Evolutionary conservation across 1,140 invertebrate species (phyloP), one percentile per base, ranked within the genome.

Genomic region (Drosophila simulans): DNA sequence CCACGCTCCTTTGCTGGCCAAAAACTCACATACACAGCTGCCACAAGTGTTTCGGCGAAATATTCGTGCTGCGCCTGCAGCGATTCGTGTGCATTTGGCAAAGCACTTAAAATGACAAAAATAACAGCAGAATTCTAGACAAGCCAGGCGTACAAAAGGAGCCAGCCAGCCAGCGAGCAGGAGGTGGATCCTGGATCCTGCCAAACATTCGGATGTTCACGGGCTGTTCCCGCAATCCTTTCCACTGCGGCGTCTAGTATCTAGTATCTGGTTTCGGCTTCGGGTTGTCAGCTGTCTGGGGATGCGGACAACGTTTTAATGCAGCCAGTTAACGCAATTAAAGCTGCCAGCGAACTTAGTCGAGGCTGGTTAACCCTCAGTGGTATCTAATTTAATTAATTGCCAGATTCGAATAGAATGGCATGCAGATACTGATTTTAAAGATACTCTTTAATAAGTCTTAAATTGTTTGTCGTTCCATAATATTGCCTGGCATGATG

Each of bases 41-140:
- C 73, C 55, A 57, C 65, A 70, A 72, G 54, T 55, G 48, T 71
- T 58, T 64, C 43, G 7, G 42, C 40, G 31, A 31, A 59, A 66
- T 76, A 48, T 60, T 65, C 58, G 63, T 80, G 63, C 35, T 59
- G 39, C 58, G 71, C 77, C 76, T 80, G 59, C 71, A 80, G 76
- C 77, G 56, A 52, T 55, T 79, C 78, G 74, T 81, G 79, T 77
- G 73, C 79, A 77, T 73, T 82, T 82, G 73, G 73, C 73, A 77
- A 68, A 68, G 73, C 74, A 77, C 79, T 82, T 73, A 77, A 82
- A 81, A 68, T 82, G 79, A 82, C 79, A 82, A 74, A 82, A 82
- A 82, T 77, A 82, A 68, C 57, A 66, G 74, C 49, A 69, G 37
- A 66, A 64, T 45, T 13, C 12, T 37, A 63, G 76, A 72, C 65